Percentiles rank a stretch among this genome's conserved stretches.
Conservation (phyloP, 2,113 vertebrate genomes). For the Cinclus cinclus region DNA sequence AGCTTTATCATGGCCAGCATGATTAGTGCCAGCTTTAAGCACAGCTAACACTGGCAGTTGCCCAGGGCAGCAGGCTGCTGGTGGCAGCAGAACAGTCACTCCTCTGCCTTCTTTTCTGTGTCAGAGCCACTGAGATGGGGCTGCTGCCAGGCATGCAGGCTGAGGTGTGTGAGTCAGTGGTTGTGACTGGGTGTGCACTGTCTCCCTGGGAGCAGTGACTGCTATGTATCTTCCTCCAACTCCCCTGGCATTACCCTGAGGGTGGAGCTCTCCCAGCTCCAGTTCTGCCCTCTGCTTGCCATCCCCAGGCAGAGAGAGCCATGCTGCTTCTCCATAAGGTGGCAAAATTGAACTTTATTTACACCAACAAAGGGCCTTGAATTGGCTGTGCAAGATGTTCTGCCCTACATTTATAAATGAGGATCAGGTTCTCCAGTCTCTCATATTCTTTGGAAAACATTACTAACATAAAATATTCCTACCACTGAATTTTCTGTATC, state of each 20-base stretch:
- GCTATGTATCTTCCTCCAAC: rapidly evolving
- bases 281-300: not conserved
- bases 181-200: not conserved
- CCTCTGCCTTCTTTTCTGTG: not conserved
- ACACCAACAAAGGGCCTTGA: not conserved
- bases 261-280: not conserved
- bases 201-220: not conserved
- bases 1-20: not conserved
- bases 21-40: not conserved
- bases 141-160: not conserved
- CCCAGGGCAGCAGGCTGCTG: not conserved
- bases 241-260: not conserved
- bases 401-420: not conserved
- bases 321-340: not conserved
- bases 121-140: not conserved
- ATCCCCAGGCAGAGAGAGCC: not conserved
- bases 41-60: not conserved
- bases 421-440: not conserved
- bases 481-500: not conserved
- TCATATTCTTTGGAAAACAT: not conserved
- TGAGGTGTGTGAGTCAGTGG: not conserved
- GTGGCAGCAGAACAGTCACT: not conserved
- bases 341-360: not conserved
- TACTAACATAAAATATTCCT: not conserved
- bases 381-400: not conserved